Percentiles rank a stretch among this genome's conserved stretches.
Evolutionary conservation across 2,888 invertebrate genomes (phyloP).

Genomic region (Cartodere bifasciata): DNA sequence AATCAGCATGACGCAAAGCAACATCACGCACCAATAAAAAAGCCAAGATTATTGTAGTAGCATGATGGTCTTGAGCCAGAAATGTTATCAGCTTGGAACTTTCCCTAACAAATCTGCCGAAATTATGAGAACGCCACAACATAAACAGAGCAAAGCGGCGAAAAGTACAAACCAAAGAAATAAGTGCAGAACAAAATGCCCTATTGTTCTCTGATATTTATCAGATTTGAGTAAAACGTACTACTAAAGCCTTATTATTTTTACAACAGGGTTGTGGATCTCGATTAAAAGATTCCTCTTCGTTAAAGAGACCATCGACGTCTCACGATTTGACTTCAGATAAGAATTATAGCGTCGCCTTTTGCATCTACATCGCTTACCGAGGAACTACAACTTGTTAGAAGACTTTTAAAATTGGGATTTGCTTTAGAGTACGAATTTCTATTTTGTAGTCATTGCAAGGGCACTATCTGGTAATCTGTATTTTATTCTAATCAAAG

Average conservation of each 20-base stretch:
- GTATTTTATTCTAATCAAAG: too few relatives aligned
- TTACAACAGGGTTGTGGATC: constrained; percentile 7
- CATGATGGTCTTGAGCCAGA: too few relatives aligned
- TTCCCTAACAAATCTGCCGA: constrained; percentile 1
- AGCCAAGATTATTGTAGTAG: too few relatives aligned
- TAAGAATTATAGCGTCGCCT: constrained; percentile 26
- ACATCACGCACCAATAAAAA: too few relatives aligned
- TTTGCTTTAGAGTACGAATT: too few relatives aligned
- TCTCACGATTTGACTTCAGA: constrained; percentile 29
- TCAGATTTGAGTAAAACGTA: constrained; percentile 1
- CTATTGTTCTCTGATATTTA: constrained; percentile 1
- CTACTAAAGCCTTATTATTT: constrained; percentile 11
- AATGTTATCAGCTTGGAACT: too few relatives aligned
- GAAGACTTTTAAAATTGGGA: too few relatives aligned
- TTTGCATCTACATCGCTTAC: constrained; percentile 27
- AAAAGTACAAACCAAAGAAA: neutral
- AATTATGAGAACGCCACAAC: neutral
- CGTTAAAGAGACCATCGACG: constrained; percentile 31
- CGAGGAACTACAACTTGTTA: too few relatives aligned
- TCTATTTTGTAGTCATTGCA: too few relatives aligned
- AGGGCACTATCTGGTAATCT: too few relatives aligned
- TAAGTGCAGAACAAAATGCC: neutral
- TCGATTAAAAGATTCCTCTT: constrained; percentile 17
- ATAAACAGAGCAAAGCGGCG: too few relatives aligned
- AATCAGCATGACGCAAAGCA: too few relatives aligned